Base-by-base conservation (phyloP, 2,888 invertebrate genomes). In the Agrilus mali region DNA sequence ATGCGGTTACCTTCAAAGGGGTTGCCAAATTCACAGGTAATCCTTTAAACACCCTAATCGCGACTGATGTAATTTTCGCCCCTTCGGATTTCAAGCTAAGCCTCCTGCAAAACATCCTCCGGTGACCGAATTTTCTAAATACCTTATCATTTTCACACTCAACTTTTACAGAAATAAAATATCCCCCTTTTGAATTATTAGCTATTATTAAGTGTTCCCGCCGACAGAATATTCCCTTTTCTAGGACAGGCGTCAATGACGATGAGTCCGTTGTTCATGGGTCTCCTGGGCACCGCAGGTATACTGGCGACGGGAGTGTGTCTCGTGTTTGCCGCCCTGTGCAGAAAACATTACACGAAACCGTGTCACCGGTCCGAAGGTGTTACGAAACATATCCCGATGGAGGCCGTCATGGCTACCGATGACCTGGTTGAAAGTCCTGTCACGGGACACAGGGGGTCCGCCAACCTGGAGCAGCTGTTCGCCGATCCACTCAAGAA, bases 21-120 rank as follows among this genome's bases (percentile, higher is more conserved):
- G 87, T 86, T 56, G 87, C 88, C 44, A 88, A 88, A 67, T 83
- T 78, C 63, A 86, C 87, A 64, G 86, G 88, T 88, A 61, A 75
- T 27, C 27, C 27, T 27, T 27, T 27, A 27, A 27, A 27, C 27
- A 10, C 10, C 27, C 27, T 27, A 27, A 27, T 27, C 27, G 27
- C 10, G 5, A 8, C 10, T 27, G 27, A 27, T 27, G 27, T 27
- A 27, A 27, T 27, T 27, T 10, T 27, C 27, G 27, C 27, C 27
- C 10, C 5, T 10, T 2, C 3, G 27, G 27, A 27, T 10, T 27
- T 5, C 2, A 4, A 2, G 27, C 10, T 27, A 27, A 27, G 27
- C 27, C 2, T 4, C 10, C 10, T 6, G 4, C 3, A 10, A 27
- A 27, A 10, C 27, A 27, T 27, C 27, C 5, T 27, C 27, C 10